These are phyloP conservation scores for Chelon auratus DNA, from an alignment of 2,797 vertebrate species.

Conservation along the genomic window DNA sequence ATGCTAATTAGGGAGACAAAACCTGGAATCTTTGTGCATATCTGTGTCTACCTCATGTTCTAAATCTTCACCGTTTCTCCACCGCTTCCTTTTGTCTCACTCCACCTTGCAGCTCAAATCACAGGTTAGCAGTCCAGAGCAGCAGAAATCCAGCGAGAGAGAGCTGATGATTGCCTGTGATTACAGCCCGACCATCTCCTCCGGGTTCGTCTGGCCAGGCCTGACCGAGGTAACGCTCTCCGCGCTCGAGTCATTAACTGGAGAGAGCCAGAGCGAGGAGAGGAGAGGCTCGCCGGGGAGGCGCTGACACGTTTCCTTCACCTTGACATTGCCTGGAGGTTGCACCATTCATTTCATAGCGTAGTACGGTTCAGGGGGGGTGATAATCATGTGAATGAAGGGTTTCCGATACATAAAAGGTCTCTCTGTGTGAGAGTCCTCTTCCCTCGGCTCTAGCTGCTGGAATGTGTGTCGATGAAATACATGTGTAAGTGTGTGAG, in stretches of 20 bases:
- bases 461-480: conserved; percentile 49
- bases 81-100: conserved; percentile 26
- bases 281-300: conserved; percentile 64
- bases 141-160: conserved; percentile 59
- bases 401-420: conserved; percentile 63
- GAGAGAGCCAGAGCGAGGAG: conserved; percentile 59
- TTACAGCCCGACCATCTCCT: conserved; percentile 75
- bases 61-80: conserved; percentile 26
- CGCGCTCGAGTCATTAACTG: conserved; percentile 73
- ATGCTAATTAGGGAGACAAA: background rate
- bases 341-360: conserved; percentile 60
- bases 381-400: conserved; percentile 65
- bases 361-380: conserved; percentile 58
- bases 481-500: conserved; percentile 29
- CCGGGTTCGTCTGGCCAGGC: conserved; percentile 71
- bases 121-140: conserved; percentile 58
- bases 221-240: conserved; percentile 58
- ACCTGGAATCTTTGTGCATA: conserved; percentile 15
- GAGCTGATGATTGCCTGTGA: conserved; percentile 81
- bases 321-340: conserved; percentile 82
- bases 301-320: conserved; percentile 74
- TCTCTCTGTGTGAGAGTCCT: conserved; percentile 43
- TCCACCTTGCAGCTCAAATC: conserved; percentile 63
- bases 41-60: background rate
- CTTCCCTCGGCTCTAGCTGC: conserved; percentile 51